These are phyloP conservation scores for Propsilocerus akamusi DNA, from an alignment of 1,140 invertebrate genomes.

Conservation along the genomic window DNA sequence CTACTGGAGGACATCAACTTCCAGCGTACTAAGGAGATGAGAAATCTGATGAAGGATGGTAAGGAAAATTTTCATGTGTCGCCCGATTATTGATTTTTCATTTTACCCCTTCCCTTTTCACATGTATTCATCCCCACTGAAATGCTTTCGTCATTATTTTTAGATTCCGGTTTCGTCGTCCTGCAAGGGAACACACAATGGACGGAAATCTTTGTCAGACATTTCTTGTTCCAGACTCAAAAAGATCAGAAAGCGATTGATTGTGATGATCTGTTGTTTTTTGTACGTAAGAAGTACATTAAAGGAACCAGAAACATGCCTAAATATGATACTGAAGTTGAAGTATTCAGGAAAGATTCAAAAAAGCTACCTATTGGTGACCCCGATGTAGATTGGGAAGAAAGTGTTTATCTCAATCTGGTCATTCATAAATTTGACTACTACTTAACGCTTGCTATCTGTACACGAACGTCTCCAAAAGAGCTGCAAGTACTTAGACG, in stretches of 20 bases:
- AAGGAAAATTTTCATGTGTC: slow-evolving; percentile 12
- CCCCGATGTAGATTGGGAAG: slow-evolving; percentile 94
- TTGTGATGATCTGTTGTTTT: slow-evolving; percentile 89
- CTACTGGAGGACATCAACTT: slow-evolving; percentile 79
- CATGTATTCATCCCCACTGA: slow-evolving; percentile 8
- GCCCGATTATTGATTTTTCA: background rate
- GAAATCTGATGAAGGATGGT: slow-evolving; percentile 73
- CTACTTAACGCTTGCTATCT: slow-evolving; percentile 89
- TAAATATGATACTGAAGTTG: slow-evolving; percentile 85
- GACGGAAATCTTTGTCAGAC: slow-evolving; percentile 86
- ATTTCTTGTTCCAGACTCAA: slow-evolving; percentile 80
- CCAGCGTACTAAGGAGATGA: slow-evolving; percentile 73
- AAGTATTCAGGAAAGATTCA: slow-evolving; percentile 91
- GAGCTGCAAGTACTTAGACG: slow-evolving; percentile 85
- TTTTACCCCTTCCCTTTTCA: slow-evolving; percentile 1
- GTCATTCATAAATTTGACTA: slow-evolving; percentile 98
- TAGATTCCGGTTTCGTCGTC: slow-evolving; percentile 77
- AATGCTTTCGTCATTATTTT: slow-evolving; percentile 13
- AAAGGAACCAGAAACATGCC: slow-evolving; percentile 71
- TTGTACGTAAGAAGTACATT: slow-evolving; percentile 80
- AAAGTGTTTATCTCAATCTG: slow-evolving; percentile 96
- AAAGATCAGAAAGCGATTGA: slow-evolving; percentile 53
- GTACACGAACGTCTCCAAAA: slow-evolving; percentile 90
- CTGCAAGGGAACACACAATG: slow-evolving; percentile 85
- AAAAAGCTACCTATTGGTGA: slow-evolving; percentile 90